Evolutionary conservation across 2,113 vertebrate genomes (phyloP).

Genomic region (Protomyctophum bolini): DNA sequence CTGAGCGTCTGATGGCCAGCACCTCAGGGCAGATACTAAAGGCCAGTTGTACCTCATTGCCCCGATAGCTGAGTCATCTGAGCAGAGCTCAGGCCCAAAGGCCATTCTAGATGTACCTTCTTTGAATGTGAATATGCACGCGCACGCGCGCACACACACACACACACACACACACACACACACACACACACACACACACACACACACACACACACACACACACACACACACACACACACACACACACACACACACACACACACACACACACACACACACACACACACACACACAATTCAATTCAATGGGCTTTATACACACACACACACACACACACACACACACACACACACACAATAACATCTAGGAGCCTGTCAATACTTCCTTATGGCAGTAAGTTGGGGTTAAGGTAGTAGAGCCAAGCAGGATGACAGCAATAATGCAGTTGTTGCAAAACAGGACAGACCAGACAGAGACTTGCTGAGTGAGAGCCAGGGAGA

Average conservation of each 20-base stretch:
- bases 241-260: not conserved
- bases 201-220: not conserved
- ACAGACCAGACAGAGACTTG: slow-evolving; percentile 45
- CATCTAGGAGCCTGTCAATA: slow-evolving; percentile 2
- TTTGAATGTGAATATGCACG: not conserved
- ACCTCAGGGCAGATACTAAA: slow-evolving; percentile 7
- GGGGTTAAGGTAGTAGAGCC: not conserved
- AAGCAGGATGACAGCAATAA: slow-evolving; percentile 8
- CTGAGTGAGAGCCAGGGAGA: slow-evolving; percentile 2
- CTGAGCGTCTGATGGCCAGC: slow-evolving; percentile 10
- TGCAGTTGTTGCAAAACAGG: slow-evolving; percentile 52
- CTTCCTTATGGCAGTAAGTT: slow-evolving; percentile 3
- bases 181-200: not conserved
- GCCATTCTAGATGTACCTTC: not conserved
- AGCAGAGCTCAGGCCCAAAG: not conserved
- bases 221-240: not conserved
- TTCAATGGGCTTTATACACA: no score
- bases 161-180: not conserved
- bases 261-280: not conserved
- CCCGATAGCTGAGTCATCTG: slow-evolving; percentile 26
- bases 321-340: slow-evolving; percentile 15
- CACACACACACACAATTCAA: slow-evolving; percentile 1
- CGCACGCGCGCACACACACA: not conserved
- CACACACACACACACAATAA: not conserved
- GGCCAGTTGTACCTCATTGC: slow-evolving; percentile 10